Evolutionary conservation across 2,888 invertebrate species (phyloP).

Genomic region (Drosophila melanosoma): DNA sequence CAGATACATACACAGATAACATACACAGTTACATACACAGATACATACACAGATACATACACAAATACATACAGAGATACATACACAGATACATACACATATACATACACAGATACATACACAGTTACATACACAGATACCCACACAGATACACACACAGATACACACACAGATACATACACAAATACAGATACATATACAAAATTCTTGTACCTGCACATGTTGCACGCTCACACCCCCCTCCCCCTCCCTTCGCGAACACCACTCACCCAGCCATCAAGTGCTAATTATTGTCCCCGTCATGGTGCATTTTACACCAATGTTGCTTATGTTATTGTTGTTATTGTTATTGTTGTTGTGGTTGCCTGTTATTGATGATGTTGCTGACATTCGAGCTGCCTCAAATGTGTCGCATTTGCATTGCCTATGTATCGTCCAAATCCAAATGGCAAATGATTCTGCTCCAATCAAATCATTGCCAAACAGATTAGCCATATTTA

Average conservation of each 20-base stretch:
- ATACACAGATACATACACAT: constrained; percentile 3
- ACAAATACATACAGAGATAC: background rate
- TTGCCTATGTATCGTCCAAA: constrained; percentile 15
- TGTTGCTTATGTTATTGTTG: constrained; percentile 12
- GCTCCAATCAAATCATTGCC: constrained; percentile 77
- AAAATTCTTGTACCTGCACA: constrained; percentile 31
- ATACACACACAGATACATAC: background rate
- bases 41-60: constrained; percentile 1
- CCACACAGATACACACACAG: constrained; percentile 1
- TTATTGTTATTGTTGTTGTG: constrained; percentile 7
- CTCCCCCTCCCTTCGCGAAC: background rate
- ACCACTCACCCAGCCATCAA: constrained; percentile 37
- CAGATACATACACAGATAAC: too few species aligned
- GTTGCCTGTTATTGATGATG: constrained; percentile 60
- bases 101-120: constrained; percentile 1
- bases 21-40: background rate
- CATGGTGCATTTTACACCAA: constrained; percentile 17
- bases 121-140: constrained; percentile 9
- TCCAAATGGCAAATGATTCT: constrained; percentile 15
- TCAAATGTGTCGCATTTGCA: constrained; percentile 55
- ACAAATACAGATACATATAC: constrained; percentile 10
- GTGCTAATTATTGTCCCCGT: constrained; percentile 61
- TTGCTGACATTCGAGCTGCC: constrained; percentile 61
- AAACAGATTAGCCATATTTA: constrained; percentile 72
- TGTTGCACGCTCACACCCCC: background rate